Percentiles rank a stretch among this genome's conserved stretches.
phyloP scores from a whole-genome alignment of 2,797 vertebrate species.

The Sebastes matsubarae region DNA sequence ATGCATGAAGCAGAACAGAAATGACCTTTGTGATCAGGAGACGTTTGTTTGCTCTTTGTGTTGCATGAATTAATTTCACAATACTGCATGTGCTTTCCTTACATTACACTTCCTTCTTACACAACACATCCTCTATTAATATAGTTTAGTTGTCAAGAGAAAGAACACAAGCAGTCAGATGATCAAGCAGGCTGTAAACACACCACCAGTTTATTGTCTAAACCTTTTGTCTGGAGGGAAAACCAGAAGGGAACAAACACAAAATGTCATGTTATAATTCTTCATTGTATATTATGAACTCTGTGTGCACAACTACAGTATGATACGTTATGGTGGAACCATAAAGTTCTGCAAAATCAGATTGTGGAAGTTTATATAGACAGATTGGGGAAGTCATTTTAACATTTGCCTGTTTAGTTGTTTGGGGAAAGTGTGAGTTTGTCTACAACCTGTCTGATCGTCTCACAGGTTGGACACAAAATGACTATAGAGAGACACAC shows the following conservation, averaged over 20 bases:
- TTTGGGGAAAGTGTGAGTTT: background rate
- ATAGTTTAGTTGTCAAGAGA: background rate
- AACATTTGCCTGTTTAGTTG: background rate
- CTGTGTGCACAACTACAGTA: background rate
- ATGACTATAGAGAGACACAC: background rate
- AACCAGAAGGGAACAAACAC: background rate
- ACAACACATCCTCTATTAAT: no score
- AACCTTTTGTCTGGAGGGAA: background rate
- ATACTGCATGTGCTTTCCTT: background rate
- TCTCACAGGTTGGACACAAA: background rate
- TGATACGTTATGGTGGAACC: background rate
- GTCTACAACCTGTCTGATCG: background rate
- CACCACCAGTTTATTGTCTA: background rate
- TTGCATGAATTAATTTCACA: background rate
- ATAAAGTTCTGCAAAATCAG: background rate
- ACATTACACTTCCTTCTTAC: background rate
- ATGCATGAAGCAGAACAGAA: conserved; percentile 43
- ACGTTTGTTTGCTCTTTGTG: background rate
- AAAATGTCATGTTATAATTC: background rate
- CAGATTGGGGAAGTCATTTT: background rate
- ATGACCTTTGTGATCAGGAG: conserved; percentile 15
- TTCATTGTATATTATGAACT: background rate
- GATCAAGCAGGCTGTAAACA: background rate
- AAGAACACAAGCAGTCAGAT: background rate
- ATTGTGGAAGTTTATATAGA: background rate